Base-by-base conservation (phyloP, 2,888 invertebrate species). In the Bruchidius siliquastri region DNA sequence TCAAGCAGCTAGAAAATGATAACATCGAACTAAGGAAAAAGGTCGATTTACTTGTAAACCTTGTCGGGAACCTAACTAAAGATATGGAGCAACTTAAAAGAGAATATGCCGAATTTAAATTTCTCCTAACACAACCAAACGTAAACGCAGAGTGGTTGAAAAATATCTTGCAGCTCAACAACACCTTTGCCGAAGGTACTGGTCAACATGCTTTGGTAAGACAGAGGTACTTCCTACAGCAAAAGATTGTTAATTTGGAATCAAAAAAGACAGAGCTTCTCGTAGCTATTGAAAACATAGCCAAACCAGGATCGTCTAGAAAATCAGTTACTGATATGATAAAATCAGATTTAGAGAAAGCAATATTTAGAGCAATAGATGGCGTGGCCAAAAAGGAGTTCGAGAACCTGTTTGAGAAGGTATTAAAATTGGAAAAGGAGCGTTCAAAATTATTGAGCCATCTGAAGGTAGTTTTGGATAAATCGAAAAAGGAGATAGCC, bases 21-120 rank as follows among this genome's bases (percentile, higher is more conserved):
- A 77, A 76, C 22, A 13, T 71, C 0, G 78, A 77, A 68, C 68
- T 77, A 22, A 72, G 70, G 22, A 76, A 76, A 8, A 78, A 76
- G 71, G 74, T 78, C 0, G 74, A 76, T 13, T 18, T 74, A 10
- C 26, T 78, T 20, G 32, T 78, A 13, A 71, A 73, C 49, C 76
- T 78, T n/a, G 21, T 21, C 0, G 74, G 79, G 30, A 72, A 26
- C 10, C 80, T 79, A 20, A 73, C 72, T 8, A 78, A 77, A 32
- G 79, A 81, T 75, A 77, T 82, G 10, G 75, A 80, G 26, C 76
- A 76, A 71, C 68, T 83, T 20, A 79, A 80, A 72, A 72, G 72
- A 0, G 80, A 81, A 72, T 78, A 80, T 68, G 69, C 77, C 0
- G 80, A 81, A 73, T 79, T 81, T 30, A 80, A 80, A 68, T 81